Evolutionary conservation across 2,888 invertebrate species (phyloP).

Genomic region (Caenorhabditis japonica): DNA sequence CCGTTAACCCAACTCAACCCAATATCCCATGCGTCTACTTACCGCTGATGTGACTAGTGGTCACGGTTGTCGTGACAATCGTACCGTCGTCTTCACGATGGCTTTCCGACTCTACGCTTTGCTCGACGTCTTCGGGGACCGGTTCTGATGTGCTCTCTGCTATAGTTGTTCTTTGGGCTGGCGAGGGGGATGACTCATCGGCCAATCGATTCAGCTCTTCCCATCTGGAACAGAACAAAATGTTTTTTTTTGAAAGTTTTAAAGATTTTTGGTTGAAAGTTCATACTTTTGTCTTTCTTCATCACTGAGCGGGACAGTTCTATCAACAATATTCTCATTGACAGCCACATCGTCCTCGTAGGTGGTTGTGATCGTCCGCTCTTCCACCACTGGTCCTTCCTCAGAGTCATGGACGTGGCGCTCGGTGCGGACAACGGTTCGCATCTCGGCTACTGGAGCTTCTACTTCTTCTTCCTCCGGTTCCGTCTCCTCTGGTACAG

Average conservation of each 20-base stretch:
- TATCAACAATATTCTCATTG: slow-evolving; percentile 67
- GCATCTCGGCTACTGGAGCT: slow-evolving; percentile 62
- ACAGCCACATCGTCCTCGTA: slow-evolving; percentile 71
- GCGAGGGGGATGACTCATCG: slow-evolving; percentile 36
- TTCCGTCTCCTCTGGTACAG: slow-evolving; percentile 46
- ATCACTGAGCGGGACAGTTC: slow-evolving; percentile 70
- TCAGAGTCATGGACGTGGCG: slow-evolving; percentile 74
- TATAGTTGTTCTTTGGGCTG: slow-evolving; percentile 16
- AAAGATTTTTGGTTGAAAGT: neutral
- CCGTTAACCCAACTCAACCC: too few species aligned
- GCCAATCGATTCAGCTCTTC: slow-evolving; percentile 56
- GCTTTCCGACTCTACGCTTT: slow-evolving; percentile 54
- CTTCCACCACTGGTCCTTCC: slow-evolving; percentile 75
- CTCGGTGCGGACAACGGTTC: slow-evolving; percentile 71
- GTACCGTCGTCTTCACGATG: slow-evolving; percentile 67
- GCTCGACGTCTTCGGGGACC: slow-evolving; percentile 49
- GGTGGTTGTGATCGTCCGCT: slow-evolving; percentile 71
- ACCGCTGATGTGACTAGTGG: slow-evolving; percentile 60
- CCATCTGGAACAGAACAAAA: slow-evolving; percentile 52
- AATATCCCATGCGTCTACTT: slow-evolving; percentile 17
- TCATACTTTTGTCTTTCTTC: slow-evolving; percentile 68
- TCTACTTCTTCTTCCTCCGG: slow-evolving; percentile 38
- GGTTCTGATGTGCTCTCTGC: slow-evolving; percentile 26
- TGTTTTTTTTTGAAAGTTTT: too few species aligned
- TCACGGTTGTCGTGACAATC: slow-evolving; percentile 63